Evolutionary conservation across 2,888 invertebrate genomes (phyloP).

Genomic region (Rhingia rostrata): DNA sequence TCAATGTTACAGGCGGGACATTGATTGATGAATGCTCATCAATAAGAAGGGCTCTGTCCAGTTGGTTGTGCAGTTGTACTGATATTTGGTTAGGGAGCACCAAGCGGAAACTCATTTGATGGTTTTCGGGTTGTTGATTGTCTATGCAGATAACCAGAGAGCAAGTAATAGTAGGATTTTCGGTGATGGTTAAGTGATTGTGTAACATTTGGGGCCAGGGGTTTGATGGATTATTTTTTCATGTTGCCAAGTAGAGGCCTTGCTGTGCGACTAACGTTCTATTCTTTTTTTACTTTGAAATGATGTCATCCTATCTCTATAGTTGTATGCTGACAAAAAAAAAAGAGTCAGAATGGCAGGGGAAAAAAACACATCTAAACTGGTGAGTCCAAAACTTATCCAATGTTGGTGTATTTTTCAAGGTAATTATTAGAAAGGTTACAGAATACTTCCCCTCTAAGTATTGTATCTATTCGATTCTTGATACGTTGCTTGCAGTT

Average conservation of each 20-base stretch:
- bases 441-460: too few species aligned
- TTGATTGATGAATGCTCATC: slow-evolving; percentile 70
- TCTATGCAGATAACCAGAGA: slow-evolving; percentile 37
- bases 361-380: too few species aligned
- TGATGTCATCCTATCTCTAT: too few species aligned
- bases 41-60: slow-evolving; percentile 66
- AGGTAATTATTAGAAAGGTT: too few species aligned
- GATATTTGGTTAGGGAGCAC: slow-evolving; percentile 34
- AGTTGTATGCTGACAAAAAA: too few species aligned
- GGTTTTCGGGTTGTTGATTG: slow-evolving; percentile 54
- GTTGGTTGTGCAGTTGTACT: slow-evolving; percentile 41
- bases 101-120: slow-evolving; percentile 51
- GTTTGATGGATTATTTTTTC: slow-evolving; percentile 16
- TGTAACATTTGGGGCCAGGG: background rate
- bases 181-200: slow-evolving; percentile 38
- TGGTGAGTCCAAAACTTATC: too few species aligned
- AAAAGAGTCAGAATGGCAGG: too few species aligned
- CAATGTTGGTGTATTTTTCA: too few species aligned
- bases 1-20: slow-evolving; percentile 66
- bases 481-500: too few species aligned
- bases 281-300: background rate
- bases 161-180: slow-evolving; percentile 11
- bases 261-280: background rate
- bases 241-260: slow-evolving; percentile 1
- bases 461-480: too few species aligned